Evolutionary conservation across 2,797 vertebrate species (phyloP), one percentile per base, ranked within the genome.

Genomic region (Sardinella longiceps): DNA sequence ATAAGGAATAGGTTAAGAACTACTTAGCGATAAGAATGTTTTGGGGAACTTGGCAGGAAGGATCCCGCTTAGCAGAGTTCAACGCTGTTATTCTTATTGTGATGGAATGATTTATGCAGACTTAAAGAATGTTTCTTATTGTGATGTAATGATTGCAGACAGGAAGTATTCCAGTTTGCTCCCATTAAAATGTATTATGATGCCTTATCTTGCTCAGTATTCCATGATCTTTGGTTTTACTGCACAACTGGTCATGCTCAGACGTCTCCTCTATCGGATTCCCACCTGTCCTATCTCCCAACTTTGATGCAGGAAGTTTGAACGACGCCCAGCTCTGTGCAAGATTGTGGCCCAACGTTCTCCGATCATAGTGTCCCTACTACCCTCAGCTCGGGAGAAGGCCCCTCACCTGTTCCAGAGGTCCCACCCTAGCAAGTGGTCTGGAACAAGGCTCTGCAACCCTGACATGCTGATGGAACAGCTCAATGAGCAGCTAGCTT

Each of bases 311-410:
- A 96, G 95, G 90, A 90, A 82, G 85, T 89, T 85, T 82, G 87
- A 84, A 84, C 87, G 89, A 80, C 88, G 88, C 5, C 93, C 93
- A 0, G 88, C 93, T 0, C 86, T 95, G 89, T 92, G 88, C 88
- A 93, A 87, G 28, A 88, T 94, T 14, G 81, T 94, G 86, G 89
- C 93, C 81, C 93, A 95, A 89, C 86, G 90, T 56, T 97, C 94
- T 0, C 95, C 96, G 1, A 87, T 94, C 66, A 91, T 97, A 88
- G 90, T 90, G 15, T 94, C 92, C 0, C 90, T 97, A 88, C 93
- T 98, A 87, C 96, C 96, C 5, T 92, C 93, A 0, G 90, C 90
- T 0, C 92, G 91, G 90, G 94, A 95, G 80, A 92, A 90, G 23
- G 91, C 94, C 18, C 91, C 91, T 23, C 91, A 94, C 87, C 88